Percentiles rank a stretch among this genome's conserved stretches.
phyloP scores from a whole-genome alignment of 2,797 vertebrate species.

The Peromyscus aztecus region DNA sequence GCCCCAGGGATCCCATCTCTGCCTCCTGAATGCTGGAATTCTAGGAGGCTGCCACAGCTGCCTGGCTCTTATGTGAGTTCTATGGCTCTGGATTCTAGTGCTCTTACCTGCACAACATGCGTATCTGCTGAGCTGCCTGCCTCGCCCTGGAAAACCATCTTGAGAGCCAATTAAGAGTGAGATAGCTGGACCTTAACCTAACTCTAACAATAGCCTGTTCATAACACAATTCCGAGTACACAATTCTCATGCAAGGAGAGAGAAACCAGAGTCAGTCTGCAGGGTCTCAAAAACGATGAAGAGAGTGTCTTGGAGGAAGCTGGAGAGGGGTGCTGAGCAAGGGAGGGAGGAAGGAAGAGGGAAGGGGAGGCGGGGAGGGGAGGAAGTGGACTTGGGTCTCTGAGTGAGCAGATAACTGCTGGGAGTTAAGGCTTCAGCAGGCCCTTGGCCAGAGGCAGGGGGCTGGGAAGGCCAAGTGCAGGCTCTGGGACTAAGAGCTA shows the following conservation, averaged over 20 bases:
- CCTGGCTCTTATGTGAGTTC: background rate
- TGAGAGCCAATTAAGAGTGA: background rate
- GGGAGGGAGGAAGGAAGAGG: background rate
- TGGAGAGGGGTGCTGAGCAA: too few relatives aligned
- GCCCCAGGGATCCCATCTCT: background rate
- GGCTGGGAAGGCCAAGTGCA: rapidly evolving
- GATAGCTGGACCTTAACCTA: background rate
- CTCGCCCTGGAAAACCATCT: background rate
- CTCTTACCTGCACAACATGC: background rate
- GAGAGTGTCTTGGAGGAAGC: background rate
- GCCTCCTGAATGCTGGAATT: background rate
- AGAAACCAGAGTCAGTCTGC: background rate
- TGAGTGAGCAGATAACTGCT: rapidly evolving
- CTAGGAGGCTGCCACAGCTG: background rate
- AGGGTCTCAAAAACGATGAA: background rate
- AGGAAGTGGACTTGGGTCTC: rapidly evolving
- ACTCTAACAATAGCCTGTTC: background rate
- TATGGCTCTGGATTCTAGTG: background rate
- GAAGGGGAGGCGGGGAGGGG: background rate
- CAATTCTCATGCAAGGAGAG: background rate
- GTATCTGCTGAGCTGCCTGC: background rate
- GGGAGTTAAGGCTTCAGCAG: rapidly evolving
- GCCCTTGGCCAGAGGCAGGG: background rate
- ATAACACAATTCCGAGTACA: rapidly evolving
- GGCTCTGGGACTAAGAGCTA: rapidly evolving